These are phyloP conservation scores for Celastrina argiolus DNA, from an alignment of 2,888 invertebrate species.

Conservation along the genomic window DNA sequence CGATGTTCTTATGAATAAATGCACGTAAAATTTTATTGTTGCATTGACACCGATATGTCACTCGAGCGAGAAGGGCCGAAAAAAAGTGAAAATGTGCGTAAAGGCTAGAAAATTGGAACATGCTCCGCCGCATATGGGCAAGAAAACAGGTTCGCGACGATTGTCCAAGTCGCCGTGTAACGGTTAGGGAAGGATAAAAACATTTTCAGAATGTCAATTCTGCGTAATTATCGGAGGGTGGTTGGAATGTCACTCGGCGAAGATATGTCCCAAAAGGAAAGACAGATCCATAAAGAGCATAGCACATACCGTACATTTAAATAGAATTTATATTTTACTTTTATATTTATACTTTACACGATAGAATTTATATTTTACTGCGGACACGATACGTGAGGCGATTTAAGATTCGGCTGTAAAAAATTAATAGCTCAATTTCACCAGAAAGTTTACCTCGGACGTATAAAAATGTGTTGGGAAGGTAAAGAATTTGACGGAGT, in stretches of 20 bases:
- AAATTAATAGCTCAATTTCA: conserved; percentile 17
- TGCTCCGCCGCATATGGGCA: conserved; percentile 50
- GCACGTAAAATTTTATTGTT: conserved; percentile 67
- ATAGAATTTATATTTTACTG: conserved; percentile 58
- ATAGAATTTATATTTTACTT: conserved; percentile 59
- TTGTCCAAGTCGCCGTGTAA: conserved; percentile 67
- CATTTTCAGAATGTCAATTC: conserved; percentile 54
- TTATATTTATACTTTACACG: too few species aligned
- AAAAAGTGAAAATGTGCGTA: conserved; percentile 59
- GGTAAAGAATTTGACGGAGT: conserved; percentile 38
- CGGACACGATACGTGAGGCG: conserved; percentile 32
- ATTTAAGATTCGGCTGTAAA: conserved; percentile 9
- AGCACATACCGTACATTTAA: conserved; percentile 55
- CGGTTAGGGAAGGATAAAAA: conserved; percentile 57
- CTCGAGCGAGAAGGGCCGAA: conserved; percentile 44
- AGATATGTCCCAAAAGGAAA: conserved; percentile 64
- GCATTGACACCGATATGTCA: conserved; percentile 70
- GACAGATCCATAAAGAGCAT: conserved; percentile 53
- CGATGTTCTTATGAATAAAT: conserved; percentile 55
- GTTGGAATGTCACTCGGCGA: conserved; percentile 63
- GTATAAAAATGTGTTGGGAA: conserved; percentile 14
- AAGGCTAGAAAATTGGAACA: conserved; percentile 73
- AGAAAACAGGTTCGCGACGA: conserved; percentile 60
- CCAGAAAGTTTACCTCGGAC: conserved; percentile 12
- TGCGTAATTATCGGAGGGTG: conserved; percentile 64